Conservation (phyloP, 1,140 invertebrate species). For the Halictus rubicundus region DNA sequence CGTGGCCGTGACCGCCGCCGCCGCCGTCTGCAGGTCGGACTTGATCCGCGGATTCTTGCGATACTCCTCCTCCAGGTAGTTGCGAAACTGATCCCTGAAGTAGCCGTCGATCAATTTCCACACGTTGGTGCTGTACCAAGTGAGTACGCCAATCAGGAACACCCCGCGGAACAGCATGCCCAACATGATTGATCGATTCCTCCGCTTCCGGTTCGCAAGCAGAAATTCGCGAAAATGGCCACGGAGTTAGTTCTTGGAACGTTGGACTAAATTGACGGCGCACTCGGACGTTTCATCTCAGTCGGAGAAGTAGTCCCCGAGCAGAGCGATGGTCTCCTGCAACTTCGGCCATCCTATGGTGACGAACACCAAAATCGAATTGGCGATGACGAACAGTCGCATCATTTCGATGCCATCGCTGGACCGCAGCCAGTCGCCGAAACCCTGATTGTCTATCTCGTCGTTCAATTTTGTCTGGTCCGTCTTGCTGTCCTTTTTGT, state of each 20-base stretch:
- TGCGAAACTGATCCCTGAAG: constrained; percentile 80
- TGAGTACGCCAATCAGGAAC: constrained; percentile 77
- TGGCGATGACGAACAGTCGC: constrained; percentile 82
- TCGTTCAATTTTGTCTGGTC: constrained; percentile 60
- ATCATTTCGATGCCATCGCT: constrained; percentile 82
- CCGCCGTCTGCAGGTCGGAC: neutral
- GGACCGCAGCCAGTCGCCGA: constrained; percentile 82
- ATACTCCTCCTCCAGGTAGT: constrained; percentile 78
- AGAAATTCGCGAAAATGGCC: too few relatives aligned
- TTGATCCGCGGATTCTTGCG: constrained; percentile 73
- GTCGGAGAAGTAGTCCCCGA: constrained; percentile 77
- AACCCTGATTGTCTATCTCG: constrained; percentile 78
- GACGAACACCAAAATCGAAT: constrained; percentile 81
- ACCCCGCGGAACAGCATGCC: constrained; percentile 73
- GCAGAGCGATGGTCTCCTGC: constrained; percentile 71
- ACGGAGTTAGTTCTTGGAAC: too few relatives aligned
- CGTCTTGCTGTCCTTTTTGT: constrained; percentile 47
- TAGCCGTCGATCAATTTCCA: constrained; percentile 81
- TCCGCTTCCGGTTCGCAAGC: neutral
- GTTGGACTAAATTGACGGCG: too few relatives aligned
- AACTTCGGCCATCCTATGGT: constrained; percentile 82
- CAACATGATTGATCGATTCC: constrained; percentile 66
- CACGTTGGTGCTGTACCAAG: constrained; percentile 80
- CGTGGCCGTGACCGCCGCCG: too few relatives aligned
- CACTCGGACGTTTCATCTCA: constrained; percentile 54